Conservation (phyloP, 2,797 vertebrate species). For the Halcyon leucocephala region DNA sequence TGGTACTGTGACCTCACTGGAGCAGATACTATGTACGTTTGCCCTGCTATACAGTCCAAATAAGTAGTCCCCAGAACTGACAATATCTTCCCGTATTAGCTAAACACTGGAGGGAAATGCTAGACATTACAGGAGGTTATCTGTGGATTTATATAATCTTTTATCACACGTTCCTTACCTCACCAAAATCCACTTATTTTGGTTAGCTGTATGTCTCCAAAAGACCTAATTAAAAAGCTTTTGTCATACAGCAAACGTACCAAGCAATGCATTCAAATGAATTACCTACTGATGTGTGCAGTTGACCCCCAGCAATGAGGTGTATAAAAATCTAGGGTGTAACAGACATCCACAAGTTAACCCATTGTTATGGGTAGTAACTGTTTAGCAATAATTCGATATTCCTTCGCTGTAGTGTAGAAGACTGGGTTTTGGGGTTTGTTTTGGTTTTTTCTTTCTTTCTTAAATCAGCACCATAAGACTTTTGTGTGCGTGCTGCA, state of each 20-base stretch:
- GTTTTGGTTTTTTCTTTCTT: background rate
- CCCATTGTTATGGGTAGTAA: background rate
- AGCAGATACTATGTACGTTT: background rate
- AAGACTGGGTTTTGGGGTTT: background rate
- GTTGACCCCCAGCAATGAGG: background rate
- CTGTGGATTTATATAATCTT: background rate
- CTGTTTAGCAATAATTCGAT: background rate
- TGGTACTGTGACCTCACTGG: background rate
- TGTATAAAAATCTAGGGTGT: background rate
- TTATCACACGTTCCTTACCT: background rate
- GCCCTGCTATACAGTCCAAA: background rate
- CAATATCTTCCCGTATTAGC: background rate
- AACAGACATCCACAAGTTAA: background rate
- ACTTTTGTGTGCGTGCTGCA: background rate
- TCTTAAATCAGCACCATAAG: background rate
- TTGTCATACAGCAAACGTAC: background rate
- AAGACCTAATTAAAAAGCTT: background rate
- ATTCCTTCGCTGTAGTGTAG: background rate
- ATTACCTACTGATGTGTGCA: no score
- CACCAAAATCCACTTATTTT: background rate
- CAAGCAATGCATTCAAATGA: background rate
- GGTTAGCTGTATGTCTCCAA: background rate
- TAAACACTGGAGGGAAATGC: background rate
- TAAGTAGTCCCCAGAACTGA: background rate
- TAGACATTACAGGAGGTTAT: background rate